These are phyloP conservation scores for Endotricha flammealis DNA, from an alignment of 2,888 invertebrate species.

Conservation along the genomic window DNA sequence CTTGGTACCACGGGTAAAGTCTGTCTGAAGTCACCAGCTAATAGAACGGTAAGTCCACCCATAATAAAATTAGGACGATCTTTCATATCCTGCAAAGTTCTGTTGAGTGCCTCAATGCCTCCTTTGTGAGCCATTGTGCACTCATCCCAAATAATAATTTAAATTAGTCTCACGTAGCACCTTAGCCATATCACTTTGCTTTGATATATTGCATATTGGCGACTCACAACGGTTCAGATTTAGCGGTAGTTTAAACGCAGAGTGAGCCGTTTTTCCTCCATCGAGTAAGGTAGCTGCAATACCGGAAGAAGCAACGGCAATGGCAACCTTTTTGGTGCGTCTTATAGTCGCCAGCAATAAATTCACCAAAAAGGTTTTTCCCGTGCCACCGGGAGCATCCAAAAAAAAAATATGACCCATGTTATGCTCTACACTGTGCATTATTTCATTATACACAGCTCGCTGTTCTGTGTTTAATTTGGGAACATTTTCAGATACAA, in stretches of 20 bases:
- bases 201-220: slow-evolving; percentile 15
- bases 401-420: slow-evolving; percentile 5
- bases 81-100: slow-evolving; percentile 14
- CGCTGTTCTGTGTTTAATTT: background rate
- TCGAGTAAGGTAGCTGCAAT: slow-evolving; percentile 16
- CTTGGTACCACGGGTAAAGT: slow-evolving; percentile 14
- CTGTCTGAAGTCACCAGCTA: slow-evolving; percentile 15
- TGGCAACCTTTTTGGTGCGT: slow-evolving; percentile 5
- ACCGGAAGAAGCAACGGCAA: slow-evolving; percentile 14
- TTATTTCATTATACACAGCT: slow-evolving; percentile 4
- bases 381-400: slow-evolving; percentile 8
- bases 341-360: slow-evolving; percentile 9
- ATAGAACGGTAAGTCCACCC: slow-evolving; percentile 13
- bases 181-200: slow-evolving; percentile 12
- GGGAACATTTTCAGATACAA: background rate
- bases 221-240: slow-evolving; percentile 13
- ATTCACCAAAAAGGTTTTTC: slow-evolving; percentile 8
- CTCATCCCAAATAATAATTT: slow-evolving; percentile 11
- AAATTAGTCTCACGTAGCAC: slow-evolving; percentile 5
- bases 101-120: slow-evolving; percentile 12
- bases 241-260: slow-evolving; percentile 15
- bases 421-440: slow-evolving; percentile 1
- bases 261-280: slow-evolving; percentile 16
- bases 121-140: slow-evolving; percentile 16
- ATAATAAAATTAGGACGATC: slow-evolving; percentile 10